Conservation (phyloP, 2,888 invertebrate species). For the Prostheceraeus crozeri region DNA sequence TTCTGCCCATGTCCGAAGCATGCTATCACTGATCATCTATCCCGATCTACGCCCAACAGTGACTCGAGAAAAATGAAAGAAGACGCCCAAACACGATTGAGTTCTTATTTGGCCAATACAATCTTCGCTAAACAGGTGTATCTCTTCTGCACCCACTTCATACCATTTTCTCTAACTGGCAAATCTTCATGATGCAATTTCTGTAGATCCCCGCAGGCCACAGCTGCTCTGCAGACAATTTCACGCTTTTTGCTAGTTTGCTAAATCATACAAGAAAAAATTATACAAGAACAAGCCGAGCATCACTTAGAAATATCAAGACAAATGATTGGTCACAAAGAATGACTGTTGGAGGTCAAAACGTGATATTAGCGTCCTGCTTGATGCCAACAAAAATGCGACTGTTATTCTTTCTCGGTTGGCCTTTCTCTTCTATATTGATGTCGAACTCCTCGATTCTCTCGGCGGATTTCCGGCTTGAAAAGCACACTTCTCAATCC, state of each 20-base stretch:
- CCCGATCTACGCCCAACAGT: background rate
- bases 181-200: constrained; percentile 16
- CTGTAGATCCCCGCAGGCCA: constrained; percentile 26
- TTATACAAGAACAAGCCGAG: constrained; percentile 16
- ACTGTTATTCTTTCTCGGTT: background rate
- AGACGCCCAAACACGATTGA: constrained; percentile 13
- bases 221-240: constrained; percentile 8
- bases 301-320: constrained; percentile 7
- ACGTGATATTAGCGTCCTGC: background rate
- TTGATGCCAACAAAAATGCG: background rate
- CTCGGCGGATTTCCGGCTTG: too few relatives aligned
- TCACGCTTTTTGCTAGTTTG: constrained; percentile 15
- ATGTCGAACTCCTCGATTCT: background rate
- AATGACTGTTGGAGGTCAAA: constrained; percentile 32
- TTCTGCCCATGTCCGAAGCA: constrained; percentile 18
- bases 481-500: too few relatives aligned
- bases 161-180: background rate
- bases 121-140: constrained; percentile 10
- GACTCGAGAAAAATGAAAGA: background rate
- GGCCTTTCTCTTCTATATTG: background rate
- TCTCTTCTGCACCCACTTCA: background rate
- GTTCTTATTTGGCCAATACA: constrained; percentile 34
- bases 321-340: constrained; percentile 17
- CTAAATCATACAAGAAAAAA: constrained; percentile 13
- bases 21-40: constrained; percentile 13